Evolutionary conservation across 2,797 vertebrate species (phyloP), one percentile per base, ranked within the genome.

Genomic region (Chrysolophus pictus): DNA sequence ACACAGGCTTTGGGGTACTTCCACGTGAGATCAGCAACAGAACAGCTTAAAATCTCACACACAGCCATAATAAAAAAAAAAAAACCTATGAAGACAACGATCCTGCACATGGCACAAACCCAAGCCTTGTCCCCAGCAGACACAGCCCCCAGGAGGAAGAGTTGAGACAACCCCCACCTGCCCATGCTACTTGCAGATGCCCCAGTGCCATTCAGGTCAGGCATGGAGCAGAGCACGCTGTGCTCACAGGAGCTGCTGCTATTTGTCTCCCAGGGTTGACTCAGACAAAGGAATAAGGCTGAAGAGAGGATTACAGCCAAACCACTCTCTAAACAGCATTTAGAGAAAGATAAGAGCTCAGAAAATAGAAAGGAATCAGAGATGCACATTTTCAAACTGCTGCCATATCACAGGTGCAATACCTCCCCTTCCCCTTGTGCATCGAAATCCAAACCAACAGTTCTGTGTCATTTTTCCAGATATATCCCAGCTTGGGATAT

Each of bases 251-350:
- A 51, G 88, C 75, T 44, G 78, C 84, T 46, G 23, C 93, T 91
- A 46, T 87, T 90, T 73, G 33, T 94, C 84, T 91, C 88, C 5
- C 91, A 87, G 1, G n/a, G 90, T 65, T 92, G 92, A 74, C 59
- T 91, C 92, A 75, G 5, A 11, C 26, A 59, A 21, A 67, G 88
- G 83, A 94, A 91, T 6, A 53, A 62, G 8, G 26, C 42, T 2
- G 0, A n/a, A 16, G 76, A 80, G 84, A 85, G 88, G 59, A 21
- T 68, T 41, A 26, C 55, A 93, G 63, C 31, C 55, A 33, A 37
- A 4, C 15, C 37, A 2, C 44, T 87, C 37, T 37, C 67, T 39
- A n/a, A 63, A 15, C 26, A 62, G 62, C 35, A 2, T 39, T 4
- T 70, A 39, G 41, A 64, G 44, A 35, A 35, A 26, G 7, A 41